Percentiles rank a stretch among this genome's conserved stretches.
Conservation (phyloP, 2,888 invertebrate species). For the Schrankia costaestrigalis region DNA sequence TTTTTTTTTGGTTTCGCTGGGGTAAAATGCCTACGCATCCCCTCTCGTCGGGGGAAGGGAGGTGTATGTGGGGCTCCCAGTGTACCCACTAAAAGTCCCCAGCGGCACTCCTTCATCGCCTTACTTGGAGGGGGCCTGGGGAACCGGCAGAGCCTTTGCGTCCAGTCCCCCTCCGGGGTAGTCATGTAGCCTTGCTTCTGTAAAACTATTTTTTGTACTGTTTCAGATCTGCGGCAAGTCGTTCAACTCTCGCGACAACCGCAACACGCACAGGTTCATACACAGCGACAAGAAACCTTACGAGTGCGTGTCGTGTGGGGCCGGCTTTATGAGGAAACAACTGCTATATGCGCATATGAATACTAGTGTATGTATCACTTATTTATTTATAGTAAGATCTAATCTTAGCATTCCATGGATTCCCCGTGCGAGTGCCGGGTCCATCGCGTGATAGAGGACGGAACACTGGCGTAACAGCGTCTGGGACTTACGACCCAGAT, state of each 20-base stretch:
- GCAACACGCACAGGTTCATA: constrained; percentile 91
- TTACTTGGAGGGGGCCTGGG: too few relatives aligned
- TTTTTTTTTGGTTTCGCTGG: too few relatives aligned
- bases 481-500: too few relatives aligned
- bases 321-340: constrained; percentile 92
- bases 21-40: too few relatives aligned
- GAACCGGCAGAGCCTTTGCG: too few relatives aligned
- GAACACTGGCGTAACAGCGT: too few relatives aligned
- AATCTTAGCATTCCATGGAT: background rate
- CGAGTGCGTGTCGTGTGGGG: constrained; percentile 89
- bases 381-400: background rate
- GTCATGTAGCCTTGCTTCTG: too few relatives aligned
- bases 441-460: background rate
- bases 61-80: too few relatives aligned
- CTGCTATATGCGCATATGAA: constrained; percentile 89
- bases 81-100: too few relatives aligned
- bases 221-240: constrained; percentile 88
- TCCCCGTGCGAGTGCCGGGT: background rate
- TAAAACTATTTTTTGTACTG: background rate
- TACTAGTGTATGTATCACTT: constrained; percentile 66
- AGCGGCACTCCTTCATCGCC: too few relatives aligned
- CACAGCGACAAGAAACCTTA: constrained; percentile 94
- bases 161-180: too few relatives aligned
- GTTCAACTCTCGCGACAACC: constrained; percentile 91
- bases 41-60: too few relatives aligned